phyloP scores from a whole-genome alignment of 2,888 invertebrate species.

The Apoda limacodes region DNA sequence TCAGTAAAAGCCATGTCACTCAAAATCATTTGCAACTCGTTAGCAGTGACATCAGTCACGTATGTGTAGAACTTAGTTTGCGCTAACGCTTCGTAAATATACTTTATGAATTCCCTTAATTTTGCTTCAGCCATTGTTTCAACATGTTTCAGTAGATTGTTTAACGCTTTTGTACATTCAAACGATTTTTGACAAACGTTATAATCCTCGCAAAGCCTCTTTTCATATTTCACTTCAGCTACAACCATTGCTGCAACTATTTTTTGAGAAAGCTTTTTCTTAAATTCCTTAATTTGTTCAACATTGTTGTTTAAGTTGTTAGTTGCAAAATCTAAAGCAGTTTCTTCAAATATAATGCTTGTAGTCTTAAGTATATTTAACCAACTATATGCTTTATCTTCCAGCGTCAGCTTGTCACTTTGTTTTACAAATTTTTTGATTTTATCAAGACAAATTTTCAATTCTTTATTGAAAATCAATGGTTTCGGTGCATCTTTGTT shows the following conservation, averaged over 20 bases:
- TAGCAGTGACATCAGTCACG: slow-evolving; percentile 29
- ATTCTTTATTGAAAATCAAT: slow-evolving; percentile 25
- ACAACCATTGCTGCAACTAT: slow-evolving; percentile 27
- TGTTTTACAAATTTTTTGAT: slow-evolving; percentile 30
- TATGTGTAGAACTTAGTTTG: slow-evolving; percentile 30
- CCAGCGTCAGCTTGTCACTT: slow-evolving; percentile 23
- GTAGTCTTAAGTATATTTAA: slow-evolving; percentile 37
- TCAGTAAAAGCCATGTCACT: slow-evolving; percentile 40
- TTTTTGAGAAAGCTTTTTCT: slow-evolving; percentile 25
- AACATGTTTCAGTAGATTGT: slow-evolving; percentile 27
- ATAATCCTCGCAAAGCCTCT: slow-evolving; percentile 32
- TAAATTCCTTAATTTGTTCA: slow-evolving; percentile 20
- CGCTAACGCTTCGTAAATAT: slow-evolving; percentile 23
- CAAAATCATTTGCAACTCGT: slow-evolving; percentile 37
- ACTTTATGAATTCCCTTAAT: slow-evolving; percentile 26
- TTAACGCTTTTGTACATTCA: slow-evolving; percentile 33
- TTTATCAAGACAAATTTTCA: slow-evolving; percentile 26
- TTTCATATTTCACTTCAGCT: slow-evolving; percentile 34
- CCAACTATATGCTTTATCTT: slow-evolving; percentile 30
- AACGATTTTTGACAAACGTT: slow-evolving; percentile 30
- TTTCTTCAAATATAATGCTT: slow-evolving; percentile 34
- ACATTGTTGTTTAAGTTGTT: slow-evolving; percentile 24
- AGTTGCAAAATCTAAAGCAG: slow-evolving; percentile 23
- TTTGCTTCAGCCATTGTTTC: slow-evolving; percentile 24
- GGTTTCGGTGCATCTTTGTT: slow-evolving; percentile 8